These are phyloP conservation scores for Nannoperca obscura DNA, from an alignment of 2,797 vertebrate species.

Conservation along the genomic window DNA sequence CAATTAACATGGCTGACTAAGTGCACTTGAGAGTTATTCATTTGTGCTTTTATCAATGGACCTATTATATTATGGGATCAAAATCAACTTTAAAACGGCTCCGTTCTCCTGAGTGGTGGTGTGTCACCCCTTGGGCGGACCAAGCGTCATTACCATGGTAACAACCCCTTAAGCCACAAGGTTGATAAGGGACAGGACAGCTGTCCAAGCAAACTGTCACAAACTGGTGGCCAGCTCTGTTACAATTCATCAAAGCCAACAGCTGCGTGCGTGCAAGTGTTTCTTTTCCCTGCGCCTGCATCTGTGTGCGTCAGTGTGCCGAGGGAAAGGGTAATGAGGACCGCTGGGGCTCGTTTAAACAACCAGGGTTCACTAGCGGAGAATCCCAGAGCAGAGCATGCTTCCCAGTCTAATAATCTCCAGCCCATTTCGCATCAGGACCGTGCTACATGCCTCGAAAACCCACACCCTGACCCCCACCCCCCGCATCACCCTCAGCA, in stretches of 20 bases:
- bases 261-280: slow-evolving; percentile 48
- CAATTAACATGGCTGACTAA: slow-evolving; percentile 47
- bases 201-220: slow-evolving; percentile 55
- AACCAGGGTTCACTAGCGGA: slow-evolving; percentile 77
- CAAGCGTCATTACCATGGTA: slow-evolving; percentile 70
- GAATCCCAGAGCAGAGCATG: slow-evolving; percentile 54
- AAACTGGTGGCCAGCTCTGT: slow-evolving; percentile 51
- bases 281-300: slow-evolving; percentile 26
- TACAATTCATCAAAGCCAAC: slow-evolving; percentile 61
- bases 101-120: slow-evolving; percentile 18
- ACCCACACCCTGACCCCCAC: slow-evolving; percentile 26
- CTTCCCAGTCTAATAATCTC: slow-evolving; percentile 61
- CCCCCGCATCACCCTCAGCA: not conserved
- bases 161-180: slow-evolving; percentile 61
- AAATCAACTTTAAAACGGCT: slow-evolving; percentile 36
- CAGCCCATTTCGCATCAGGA: slow-evolving; percentile 45
- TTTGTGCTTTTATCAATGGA: slow-evolving; percentile 34
- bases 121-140: slow-evolving; percentile 35
- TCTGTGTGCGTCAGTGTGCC: slow-evolving; percentile 54
- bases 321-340: slow-evolving; percentile 86
- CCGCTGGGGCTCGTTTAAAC: slow-evolving; percentile 84
- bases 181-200: slow-evolving; percentile 56
- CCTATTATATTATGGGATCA: slow-evolving; percentile 25
- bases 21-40: slow-evolving; percentile 36
- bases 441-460: slow-evolving; percentile 26